Evolutionary conservation across 1,140 invertebrate genomes (phyloP).

Genomic region (Drosophila punjabiensis): DNA sequence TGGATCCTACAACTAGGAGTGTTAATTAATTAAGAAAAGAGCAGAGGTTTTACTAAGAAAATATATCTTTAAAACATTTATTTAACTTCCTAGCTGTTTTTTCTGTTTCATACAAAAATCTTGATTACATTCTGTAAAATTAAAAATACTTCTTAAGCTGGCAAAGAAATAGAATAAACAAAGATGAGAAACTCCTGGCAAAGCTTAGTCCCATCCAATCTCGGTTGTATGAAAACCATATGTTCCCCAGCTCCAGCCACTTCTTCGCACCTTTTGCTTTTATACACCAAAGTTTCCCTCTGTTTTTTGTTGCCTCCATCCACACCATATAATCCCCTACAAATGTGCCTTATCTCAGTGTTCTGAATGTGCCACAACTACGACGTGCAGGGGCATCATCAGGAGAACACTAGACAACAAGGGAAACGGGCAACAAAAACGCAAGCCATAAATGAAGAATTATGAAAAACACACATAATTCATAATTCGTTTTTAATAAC

Average conservation of each 20-base stretch:
- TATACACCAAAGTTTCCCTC: conserved; percentile 37
- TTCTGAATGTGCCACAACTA: conserved; percentile 55
- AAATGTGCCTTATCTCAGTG: conserved; percentile 74
- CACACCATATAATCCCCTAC: conserved; percentile 61
- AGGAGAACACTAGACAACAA: conserved; percentile 49
- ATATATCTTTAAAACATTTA: background rate
- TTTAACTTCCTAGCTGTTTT: background rate
- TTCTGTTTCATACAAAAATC: background rate
- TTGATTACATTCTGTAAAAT: conserved; percentile 10
- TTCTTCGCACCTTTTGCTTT: conserved; percentile 41
- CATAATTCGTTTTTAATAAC: conserved; percentile 84
- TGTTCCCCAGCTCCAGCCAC: conserved; percentile 18
- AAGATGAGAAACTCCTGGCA: conserved; percentile 17
- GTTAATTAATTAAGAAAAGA: background rate
- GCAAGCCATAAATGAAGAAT: conserved; percentile 41
- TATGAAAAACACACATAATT: conserved; percentile 76
- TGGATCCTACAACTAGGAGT: no score
- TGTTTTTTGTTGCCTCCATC: conserved; percentile 21
- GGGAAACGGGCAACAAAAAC: background rate
- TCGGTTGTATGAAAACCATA: conserved; percentile 31
- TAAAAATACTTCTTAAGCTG: conserved; percentile 22
- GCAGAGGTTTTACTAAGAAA: background rate
- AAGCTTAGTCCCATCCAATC: conserved; percentile 41
- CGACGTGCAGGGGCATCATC: conserved; percentile 13
- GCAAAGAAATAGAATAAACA: background rate